Percentiles rank a stretch among this genome's conserved stretches.
phyloP scores from a whole-genome alignment of 2,797 vertebrate species.

The Ptychadena robeensis region DNA sequence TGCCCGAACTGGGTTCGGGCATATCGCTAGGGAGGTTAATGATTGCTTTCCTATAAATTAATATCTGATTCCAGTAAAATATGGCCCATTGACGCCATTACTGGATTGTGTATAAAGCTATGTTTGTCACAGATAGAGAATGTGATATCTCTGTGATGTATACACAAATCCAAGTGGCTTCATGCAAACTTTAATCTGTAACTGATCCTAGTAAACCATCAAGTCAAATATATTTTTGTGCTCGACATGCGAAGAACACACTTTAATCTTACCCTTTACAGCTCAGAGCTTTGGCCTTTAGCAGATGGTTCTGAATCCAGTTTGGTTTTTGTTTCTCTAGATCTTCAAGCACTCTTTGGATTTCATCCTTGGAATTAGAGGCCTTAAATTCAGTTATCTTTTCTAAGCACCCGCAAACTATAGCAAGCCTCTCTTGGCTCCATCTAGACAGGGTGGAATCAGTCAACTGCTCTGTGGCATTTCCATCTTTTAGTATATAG shows the following conservation, averaged over 20 bases:
- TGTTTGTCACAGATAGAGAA: too few relatives aligned
- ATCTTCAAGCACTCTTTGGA: slow-evolving; percentile 85
- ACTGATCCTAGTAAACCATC: background rate
- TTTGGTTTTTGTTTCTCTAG: slow-evolving; percentile 88
- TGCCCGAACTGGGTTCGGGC: too few relatives aligned
- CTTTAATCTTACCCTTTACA: slow-evolving; percentile 78
- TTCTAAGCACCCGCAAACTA: slow-evolving; percentile 87
- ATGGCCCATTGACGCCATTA: too few relatives aligned
- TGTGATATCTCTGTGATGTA: too few relatives aligned
- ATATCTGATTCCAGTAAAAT: too few relatives aligned
- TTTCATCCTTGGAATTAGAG: slow-evolving; percentile 80
- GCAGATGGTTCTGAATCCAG: slow-evolving; percentile 86
- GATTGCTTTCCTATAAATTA: too few relatives aligned
- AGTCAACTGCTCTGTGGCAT: slow-evolving; percentile 82
- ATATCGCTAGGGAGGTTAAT: too few relatives aligned
- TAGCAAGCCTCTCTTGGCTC: slow-evolving; percentile 83
- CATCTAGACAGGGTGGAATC: slow-evolving; percentile 81
- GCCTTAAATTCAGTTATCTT: slow-evolving; percentile 82
- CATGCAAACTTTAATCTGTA: too few relatives aligned
- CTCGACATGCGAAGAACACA: background rate
- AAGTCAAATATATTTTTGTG: background rate
- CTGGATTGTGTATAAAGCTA: too few relatives aligned
- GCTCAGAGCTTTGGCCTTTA: slow-evolving; percentile 87
- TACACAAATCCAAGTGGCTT: too few relatives aligned
- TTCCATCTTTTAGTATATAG: slow-evolving; percentile 85